Base-by-base conservation (phyloP, 2,888 invertebrate genomes). In the Galerucella nymphaeae region DNA sequence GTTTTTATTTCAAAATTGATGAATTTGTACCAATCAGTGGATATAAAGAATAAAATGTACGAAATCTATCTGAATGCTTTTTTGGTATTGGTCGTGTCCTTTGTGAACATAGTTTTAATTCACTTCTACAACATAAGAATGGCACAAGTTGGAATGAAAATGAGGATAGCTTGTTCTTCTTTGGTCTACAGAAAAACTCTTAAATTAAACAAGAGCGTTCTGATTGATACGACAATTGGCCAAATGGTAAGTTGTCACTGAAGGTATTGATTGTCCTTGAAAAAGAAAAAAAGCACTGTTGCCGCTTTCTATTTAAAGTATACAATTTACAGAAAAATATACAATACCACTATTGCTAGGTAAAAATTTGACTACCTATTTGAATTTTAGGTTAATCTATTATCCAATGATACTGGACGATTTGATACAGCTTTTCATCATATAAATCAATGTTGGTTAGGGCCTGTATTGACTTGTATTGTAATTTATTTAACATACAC, bases 41-140 rank as follows among this genome's bases (percentile, higher is more conserved):
- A 59, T 9, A 4, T 30, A n/a, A n/a, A 59, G 75, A 8, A 53
- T 78, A 62, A 38, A 9, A 30, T 8, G 38, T 13, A 30, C 38
- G 59, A 59, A 23, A 38, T 59, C n/a, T 59, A 94, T 84, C 84
- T 93, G 64, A 95, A 93, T 84, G 94, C 95, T 0, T 89, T 88
- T 0, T 92, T 91, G 3, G 91, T 96, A 41, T 90, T 94, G 13
- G 77, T 92, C 13, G 91, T 92, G 76, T 92, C 94, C 0, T 91
- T 92, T 0, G 82, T 93, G 53, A 92, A 92, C 81, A 91, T 95
- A 38, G 87, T 96, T 3, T 65, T 80, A 13, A 73, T 65, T 8
- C 85, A 98, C 87, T 94, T 94, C 0, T 96, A 94, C 83, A 95
- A 96, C 92, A 91, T 96, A 89, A 93, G 91, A 16, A 91, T 94